phyloP scores from a whole-genome alignment of 2,797 vertebrate genomes.

The Emys orbicularis region DNA sequence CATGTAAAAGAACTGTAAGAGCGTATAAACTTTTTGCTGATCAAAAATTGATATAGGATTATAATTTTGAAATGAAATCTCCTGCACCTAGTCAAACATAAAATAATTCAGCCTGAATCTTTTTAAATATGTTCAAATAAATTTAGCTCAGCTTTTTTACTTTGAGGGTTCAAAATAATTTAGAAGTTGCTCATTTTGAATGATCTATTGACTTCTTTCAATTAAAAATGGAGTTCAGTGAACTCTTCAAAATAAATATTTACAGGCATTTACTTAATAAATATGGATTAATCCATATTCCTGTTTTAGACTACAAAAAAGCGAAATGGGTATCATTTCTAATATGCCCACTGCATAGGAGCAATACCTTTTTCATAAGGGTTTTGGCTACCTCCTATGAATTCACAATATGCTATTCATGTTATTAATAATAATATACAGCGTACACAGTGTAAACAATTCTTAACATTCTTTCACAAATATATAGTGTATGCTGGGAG shows the following conservation, averaged over 20 bases:
- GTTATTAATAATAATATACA: background rate
- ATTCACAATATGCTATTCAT: background rate
- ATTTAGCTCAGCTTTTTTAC: background rate
- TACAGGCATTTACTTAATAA: accelerated
- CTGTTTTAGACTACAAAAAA: background rate
- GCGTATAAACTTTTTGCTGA: too few relatives aligned
- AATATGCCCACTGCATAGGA: background rate
- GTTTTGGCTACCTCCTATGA: background rate
- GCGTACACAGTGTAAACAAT: background rate
- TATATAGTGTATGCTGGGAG: background rate
- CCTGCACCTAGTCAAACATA: background rate
- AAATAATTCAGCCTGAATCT: background rate
- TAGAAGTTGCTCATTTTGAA: background rate
- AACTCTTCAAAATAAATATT: conserved; percentile 10
- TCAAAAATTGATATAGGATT: background rate
- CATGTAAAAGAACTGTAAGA: background rate
- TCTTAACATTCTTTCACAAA: background rate
- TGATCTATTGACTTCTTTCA: background rate
- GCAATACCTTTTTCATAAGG: background rate
- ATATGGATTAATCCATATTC: background rate
- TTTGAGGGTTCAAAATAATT: background rate
- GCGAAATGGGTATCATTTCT: background rate
- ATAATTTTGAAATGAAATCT: background rate
- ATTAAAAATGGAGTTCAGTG: background rate
- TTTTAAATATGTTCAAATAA: background rate